Conservation (phyloP, 92 coral and sea anemone species). For the Paramuricea clavata region DNA sequence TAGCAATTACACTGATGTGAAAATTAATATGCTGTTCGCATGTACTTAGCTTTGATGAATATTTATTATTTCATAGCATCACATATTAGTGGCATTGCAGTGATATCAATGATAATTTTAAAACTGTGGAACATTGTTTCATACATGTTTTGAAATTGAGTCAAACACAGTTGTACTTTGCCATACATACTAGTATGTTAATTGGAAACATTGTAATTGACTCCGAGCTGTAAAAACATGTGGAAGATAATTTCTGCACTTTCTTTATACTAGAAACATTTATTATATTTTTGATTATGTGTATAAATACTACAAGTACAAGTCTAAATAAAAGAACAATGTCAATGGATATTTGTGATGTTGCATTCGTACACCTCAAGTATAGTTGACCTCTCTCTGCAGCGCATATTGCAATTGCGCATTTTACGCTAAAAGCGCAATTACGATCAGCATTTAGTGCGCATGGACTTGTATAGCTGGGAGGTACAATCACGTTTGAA, state of each 20-base stretch:
- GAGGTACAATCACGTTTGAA: no score
- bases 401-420: no score
- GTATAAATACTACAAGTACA: background rate
- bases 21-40: background rate
- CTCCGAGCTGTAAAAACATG: background rate
- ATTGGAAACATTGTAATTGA: background rate
- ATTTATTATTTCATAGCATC: background rate
- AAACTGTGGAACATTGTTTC: background rate
- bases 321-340: background rate
- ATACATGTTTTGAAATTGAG: background rate
- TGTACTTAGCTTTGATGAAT: background rate
- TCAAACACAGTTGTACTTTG: background rate
- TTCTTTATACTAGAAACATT: background rate
- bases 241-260: background rate
- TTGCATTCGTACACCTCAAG: no score
- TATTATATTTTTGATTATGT: conserved; percentile 5
- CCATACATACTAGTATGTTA: background rate
- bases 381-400: no score
- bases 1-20: background rate
- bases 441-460: no score
- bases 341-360: background rate
- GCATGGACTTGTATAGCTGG: no score
- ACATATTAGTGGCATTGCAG: background rate
- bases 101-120: background rate
- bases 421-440: no score